Evolutionary conservation across 2,797 vertebrate genomes (phyloP).

Genomic region (Thalassophryne amazonica): DNA sequence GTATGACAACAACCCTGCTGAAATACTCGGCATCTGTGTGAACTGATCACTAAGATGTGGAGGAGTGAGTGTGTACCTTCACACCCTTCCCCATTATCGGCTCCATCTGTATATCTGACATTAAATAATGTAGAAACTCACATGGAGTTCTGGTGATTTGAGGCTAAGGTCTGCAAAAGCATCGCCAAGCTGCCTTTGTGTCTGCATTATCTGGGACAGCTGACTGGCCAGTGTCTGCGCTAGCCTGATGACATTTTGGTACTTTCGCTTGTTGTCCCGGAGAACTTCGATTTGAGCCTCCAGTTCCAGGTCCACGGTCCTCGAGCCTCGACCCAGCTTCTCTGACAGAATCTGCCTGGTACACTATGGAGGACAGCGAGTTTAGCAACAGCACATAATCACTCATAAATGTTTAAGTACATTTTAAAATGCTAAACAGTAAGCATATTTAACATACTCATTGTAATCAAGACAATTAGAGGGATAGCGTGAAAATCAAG

Average conservation of each 20-base stretch:
- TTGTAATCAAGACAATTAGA: background rate
- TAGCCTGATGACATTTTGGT: conserved; percentile 91
- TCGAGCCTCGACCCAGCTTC: conserved; percentile 95
- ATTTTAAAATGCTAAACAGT: background rate
- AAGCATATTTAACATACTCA: no score
- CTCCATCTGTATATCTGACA: background rate
- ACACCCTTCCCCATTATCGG: background rate
- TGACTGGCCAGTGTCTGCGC: conserved; percentile 90
- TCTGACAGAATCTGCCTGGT: conserved; percentile 97
- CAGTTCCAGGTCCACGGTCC: conserved; percentile 95
- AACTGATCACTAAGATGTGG: no score
- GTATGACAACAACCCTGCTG: no score
- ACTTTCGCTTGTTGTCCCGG: conserved; percentile 96
- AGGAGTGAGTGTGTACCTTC: no score
- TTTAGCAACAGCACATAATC: background rate
- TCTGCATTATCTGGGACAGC: conserved; percentile 94
- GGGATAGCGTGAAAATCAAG: background rate
- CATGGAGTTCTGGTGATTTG: conserved; percentile 95
- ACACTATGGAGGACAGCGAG: conserved; percentile 76
- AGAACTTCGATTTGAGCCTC: conserved; percentile 96
- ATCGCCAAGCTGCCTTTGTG: conserved; percentile 94
- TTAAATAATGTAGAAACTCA: conserved; percentile 67
- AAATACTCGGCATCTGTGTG: no score
- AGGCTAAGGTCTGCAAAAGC: conserved; percentile 97
- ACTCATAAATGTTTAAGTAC: background rate